Evolutionary conservation across 2,113 vertebrate genomes (phyloP), one percentile per base, ranked within the genome.

Genomic region (Theristicus caerulescens): DNA sequence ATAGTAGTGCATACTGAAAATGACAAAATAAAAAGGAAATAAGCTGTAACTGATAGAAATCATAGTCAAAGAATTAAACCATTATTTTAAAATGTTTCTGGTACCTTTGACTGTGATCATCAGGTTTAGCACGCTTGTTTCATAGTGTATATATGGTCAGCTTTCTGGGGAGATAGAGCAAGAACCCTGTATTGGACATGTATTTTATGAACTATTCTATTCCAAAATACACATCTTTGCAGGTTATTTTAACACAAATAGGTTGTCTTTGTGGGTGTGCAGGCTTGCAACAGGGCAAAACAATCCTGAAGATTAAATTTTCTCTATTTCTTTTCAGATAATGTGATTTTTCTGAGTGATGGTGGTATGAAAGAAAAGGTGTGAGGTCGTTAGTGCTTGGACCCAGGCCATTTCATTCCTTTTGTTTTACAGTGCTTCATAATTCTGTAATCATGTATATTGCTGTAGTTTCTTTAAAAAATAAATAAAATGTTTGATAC

Each of bases 311-410:
- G 77, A 42, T 93, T 67, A 93, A 82, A 36, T 61, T 74, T 94
- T 95, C 25, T 31, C 91, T 74, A n/a, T 94, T 97, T 90, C 83
- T 95, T 98, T 97, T 70, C 98, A 99, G 99, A 99, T 97, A 99
- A 99, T 96, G 99, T 99, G 51, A 97, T 99, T 96, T 99, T 99
- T 97, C 98, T 99, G 97, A 99, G 98, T 49, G 99, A 99, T 59
- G 98, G 97, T 73, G 3, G 97, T 24, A 1, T 91, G 2, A 98
- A 97, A 94, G 99, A 99, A 24, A 98, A 98, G 94, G 82, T 32
- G 10, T 99, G 98, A 99, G 61, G 47, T 46, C 34, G 0, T 62
- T 67, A 65, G 47, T 52, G 54, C 61, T 72, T 83, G 57, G 64
- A 96, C 25, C 46, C 26, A 69, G 69, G 93, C 25, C 51, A 27